Conservation (phyloP, 37 sponge, comb jelly and placozoan species). For the Geodia barretti region DNA sequence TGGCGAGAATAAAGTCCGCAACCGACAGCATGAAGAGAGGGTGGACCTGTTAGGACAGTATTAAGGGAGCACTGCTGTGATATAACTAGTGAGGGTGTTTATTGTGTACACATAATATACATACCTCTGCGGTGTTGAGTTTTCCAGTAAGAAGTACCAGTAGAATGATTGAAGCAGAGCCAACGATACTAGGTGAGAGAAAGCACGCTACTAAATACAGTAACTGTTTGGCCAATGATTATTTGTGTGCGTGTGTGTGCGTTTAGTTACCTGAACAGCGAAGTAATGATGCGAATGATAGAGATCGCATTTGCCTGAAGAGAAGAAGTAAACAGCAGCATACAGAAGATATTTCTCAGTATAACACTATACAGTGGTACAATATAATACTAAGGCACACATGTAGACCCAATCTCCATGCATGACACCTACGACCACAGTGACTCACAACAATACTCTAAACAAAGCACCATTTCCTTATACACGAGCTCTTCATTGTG, state of each 20-base stretch:
- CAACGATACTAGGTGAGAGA: conserved; percentile 44
- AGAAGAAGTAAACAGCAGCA: not conserved
- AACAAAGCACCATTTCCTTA: too few species aligned
- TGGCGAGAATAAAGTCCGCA: conserved; percentile 72
- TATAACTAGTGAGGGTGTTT: too few species aligned
- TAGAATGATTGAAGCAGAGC: conserved; percentile 64
- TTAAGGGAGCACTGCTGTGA: not conserved
- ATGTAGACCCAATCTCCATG: not conserved
- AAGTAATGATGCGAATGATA: conserved; percentile 50
- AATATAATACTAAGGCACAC: not conserved
- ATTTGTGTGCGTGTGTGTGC: too few species aligned
- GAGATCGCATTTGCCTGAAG: conserved; percentile 26
- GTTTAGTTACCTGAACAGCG: conserved; percentile 47
- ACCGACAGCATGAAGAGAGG: conserved; percentile 81
- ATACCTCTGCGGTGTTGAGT: conserved; percentile 65
- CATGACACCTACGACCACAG: conserved; percentile 1
- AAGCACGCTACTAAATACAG: too few species aligned
- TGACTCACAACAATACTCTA: not conserved
- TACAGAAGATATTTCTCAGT: too few species aligned
- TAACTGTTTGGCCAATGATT: too few species aligned
- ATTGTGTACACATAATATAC: too few species aligned
- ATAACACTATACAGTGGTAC: not conserved
- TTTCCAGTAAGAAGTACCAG: conserved; percentile 55
- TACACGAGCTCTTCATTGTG: too few species aligned
- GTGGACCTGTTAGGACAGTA: conserved; percentile 48